phyloP scores from a whole-genome alignment of 2,797 vertebrate genomes.

The Sciurus carolinensis region DNA sequence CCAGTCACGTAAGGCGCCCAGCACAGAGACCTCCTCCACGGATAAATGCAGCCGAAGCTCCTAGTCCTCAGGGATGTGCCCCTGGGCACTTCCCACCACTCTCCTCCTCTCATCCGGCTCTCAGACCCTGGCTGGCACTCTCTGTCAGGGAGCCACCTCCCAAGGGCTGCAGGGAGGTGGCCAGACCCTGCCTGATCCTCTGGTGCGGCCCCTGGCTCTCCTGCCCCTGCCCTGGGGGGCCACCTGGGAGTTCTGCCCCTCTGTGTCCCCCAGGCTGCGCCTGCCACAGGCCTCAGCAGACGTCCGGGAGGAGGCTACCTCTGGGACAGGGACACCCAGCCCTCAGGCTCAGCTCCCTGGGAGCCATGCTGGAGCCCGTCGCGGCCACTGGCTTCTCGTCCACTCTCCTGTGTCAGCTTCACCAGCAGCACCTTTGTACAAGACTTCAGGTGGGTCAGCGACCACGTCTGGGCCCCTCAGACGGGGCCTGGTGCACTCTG shows the following conservation, averaged over 20 bases:
- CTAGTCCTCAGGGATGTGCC: not conserved
- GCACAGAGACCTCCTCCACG: not conserved
- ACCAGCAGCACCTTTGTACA: not conserved
- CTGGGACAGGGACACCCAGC: no score
- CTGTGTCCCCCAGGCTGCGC: not conserved
- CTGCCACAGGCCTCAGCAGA: accelerated
- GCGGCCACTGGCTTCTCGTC: not conserved
- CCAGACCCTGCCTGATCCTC: not conserved
- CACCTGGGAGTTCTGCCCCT: not conserved
- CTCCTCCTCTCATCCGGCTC: not conserved
- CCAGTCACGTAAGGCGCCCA: no score
- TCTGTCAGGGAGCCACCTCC: not conserved
- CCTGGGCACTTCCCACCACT: not conserved
- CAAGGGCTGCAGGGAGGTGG: not conserved
- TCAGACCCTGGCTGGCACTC: no score
- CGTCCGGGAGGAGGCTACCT: not conserved
- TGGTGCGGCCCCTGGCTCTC: not conserved
- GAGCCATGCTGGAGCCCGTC: no score
- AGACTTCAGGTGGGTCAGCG: not conserved
- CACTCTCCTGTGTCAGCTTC: not conserved
- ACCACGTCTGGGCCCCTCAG: not conserved
- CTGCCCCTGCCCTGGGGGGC: not conserved
- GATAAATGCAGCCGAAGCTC: not conserved
- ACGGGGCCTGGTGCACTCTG: no score
- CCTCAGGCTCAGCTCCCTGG: no score